Evolutionary conservation across 2,113 vertebrate genomes (phyloP).

Genomic region (Rhineura floridana): DNA sequence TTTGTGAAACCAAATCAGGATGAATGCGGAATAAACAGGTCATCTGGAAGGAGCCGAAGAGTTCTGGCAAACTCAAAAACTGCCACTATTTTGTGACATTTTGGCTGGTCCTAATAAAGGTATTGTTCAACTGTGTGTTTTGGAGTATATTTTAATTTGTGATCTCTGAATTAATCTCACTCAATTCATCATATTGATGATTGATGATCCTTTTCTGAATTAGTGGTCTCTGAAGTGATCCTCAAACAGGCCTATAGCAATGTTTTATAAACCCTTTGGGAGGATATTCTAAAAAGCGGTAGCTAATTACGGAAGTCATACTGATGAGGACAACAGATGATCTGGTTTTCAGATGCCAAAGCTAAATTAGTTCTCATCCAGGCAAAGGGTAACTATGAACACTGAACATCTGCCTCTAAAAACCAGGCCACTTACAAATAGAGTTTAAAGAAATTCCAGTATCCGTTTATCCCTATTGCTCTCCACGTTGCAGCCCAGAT

Average conservation of each 20-base stretch:
- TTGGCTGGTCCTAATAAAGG: too few relatives aligned
- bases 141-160: neutral
- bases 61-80: too few relatives aligned
- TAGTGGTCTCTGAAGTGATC: neutral
- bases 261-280: neutral
- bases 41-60: too few relatives aligned
- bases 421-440: fast-evolving
- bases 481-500: neutral
- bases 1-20: too few relatives aligned
- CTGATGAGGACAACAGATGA: neutral
- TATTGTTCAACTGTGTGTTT: too few relatives aligned
- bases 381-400: neutral
- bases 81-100: too few relatives aligned
- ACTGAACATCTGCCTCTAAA: neutral
- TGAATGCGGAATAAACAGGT: too few relatives aligned
- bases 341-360: slow-evolving; percentile 5
- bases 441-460: neutral
- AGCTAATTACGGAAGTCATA: neutral
- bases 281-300: neutral
- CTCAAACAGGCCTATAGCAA: neutral
- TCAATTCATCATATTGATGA: neutral
- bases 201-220: neutral
- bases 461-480: neutral
- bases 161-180: neutral
- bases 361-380: neutral